Evolutionary conservation across 2,888 invertebrate genomes (phyloP).

Genomic region (Orchesellides sinensis): DNA sequence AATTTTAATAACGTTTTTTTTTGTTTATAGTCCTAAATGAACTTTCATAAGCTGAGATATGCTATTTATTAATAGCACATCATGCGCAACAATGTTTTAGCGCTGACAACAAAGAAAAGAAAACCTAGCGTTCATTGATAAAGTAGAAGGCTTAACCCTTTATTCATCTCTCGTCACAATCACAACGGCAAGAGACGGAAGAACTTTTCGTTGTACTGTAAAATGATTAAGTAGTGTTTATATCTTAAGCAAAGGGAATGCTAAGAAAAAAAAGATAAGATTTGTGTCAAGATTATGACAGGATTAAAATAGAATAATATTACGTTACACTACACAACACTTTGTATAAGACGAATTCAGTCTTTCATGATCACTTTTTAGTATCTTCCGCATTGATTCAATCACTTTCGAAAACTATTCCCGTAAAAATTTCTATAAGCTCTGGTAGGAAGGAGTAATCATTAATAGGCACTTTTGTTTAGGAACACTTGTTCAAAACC

Average conservation of each 20-base stretch:
- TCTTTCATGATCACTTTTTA: neutral
- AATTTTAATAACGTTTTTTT: neutral
- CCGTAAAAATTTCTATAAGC: too few relatives aligned
- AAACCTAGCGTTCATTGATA: too few relatives aligned
- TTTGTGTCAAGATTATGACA: slow-evolving; percentile 33
- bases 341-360: slow-evolving; percentile 5
- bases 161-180: too few relatives aligned
- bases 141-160: too few relatives aligned
- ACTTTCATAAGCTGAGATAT: neutral
- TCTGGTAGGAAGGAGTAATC: too few relatives aligned
- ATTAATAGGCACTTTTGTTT: too few relatives aligned
- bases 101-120: too few relatives aligned
- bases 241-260: neutral
- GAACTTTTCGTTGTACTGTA: too few relatives aligned
- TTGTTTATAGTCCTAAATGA: neutral
- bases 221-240: too few relatives aligned
- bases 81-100: neutral
- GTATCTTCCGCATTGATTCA: neutral
- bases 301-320: slow-evolving; percentile 20
- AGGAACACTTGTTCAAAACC: too few relatives aligned
- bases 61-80: neutral
- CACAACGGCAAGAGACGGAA: too few relatives aligned
- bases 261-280: neutral
- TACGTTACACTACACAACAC: too few relatives aligned
- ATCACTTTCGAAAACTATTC: neutral